These are phyloP conservation scores for Lasaia peninsularis DNA, from an alignment of 1,140 invertebrate species.

Conservation along the genomic window DNA sequence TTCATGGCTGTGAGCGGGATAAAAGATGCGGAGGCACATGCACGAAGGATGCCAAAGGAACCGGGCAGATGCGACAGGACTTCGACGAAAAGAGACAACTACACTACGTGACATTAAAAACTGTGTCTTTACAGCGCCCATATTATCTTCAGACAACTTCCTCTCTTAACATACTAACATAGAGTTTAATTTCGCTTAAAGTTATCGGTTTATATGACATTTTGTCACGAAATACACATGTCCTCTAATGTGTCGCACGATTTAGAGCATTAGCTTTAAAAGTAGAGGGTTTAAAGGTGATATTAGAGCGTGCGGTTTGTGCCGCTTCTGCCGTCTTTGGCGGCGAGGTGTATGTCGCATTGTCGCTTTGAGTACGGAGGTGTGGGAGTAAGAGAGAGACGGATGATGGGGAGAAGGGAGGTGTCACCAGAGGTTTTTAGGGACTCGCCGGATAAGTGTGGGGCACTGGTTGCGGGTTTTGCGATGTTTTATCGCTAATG, in stretches of 20 bases:
- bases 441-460: constrained; percentile 44
- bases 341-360: constrained; percentile 48
- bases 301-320: constrained; percentile 31
- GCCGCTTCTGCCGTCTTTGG: constrained; percentile 47
- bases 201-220: constrained; percentile 27
- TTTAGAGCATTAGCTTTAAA: constrained; percentile 55
- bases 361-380: constrained; percentile 52
- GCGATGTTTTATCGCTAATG: constrained; percentile 26
- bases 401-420: constrained; percentile 49
- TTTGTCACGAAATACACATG: constrained; percentile 39
- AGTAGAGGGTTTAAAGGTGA: constrained; percentile 36
- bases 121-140: constrained; percentile 66
- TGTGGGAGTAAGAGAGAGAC: constrained; percentile 55
- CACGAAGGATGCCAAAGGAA: constrained; percentile 73
- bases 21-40: constrained; percentile 70
- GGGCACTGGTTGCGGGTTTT: constrained; percentile 39
- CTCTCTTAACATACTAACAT: neutral
- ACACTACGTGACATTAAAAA: constrained; percentile 75
- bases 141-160: constrained; percentile 20
- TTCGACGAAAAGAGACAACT: constrained; percentile 74
- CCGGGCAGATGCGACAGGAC: constrained; percentile 72
- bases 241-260: constrained; percentile 73
- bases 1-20: constrained; percentile 55
- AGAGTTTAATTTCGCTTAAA: constrained; percentile 29
- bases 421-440: constrained; percentile 69